These are phyloP conservation scores for Lymantria dispar DNA, from an alignment of 2,888 invertebrate species.

Conservation along the genomic window DNA sequence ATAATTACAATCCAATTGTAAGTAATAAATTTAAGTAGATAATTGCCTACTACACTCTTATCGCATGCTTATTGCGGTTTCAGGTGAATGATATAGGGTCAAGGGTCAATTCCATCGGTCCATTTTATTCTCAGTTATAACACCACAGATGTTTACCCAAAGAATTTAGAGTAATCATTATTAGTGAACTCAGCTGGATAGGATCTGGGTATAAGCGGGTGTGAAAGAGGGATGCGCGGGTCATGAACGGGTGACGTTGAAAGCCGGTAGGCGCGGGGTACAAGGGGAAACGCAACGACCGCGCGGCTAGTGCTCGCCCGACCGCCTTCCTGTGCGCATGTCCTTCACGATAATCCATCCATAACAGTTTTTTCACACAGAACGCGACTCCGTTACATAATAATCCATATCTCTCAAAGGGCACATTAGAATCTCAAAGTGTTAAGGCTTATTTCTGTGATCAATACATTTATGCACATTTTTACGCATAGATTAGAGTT, in stretches of 20 bases:
- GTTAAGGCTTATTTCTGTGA: conserved; percentile 80
- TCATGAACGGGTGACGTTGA: conserved; percentile 12
- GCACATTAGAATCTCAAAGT: conserved; percentile 62
- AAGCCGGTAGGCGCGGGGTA: conserved; percentile 33
- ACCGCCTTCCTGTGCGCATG: conserved; percentile 71
- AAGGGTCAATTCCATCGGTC: too few relatives aligned
- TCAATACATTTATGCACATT: conserved; percentile 76
- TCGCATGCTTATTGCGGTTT: too few relatives aligned
- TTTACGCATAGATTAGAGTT: conserved; percentile 72
- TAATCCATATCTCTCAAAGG: conserved; percentile 52
- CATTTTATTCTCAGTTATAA: too few relatives aligned
- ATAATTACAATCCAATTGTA: too few relatives aligned
- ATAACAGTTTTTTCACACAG: conserved; percentile 49
- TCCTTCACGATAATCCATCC: conserved; percentile 57
- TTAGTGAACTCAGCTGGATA: conserved; percentile 33
- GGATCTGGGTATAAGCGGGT: conserved; percentile 42
- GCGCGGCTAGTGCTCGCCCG: conserved; percentile 72
- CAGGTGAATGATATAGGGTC: too few relatives aligned
- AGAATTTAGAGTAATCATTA: too few relatives aligned
- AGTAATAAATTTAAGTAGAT: too few relatives aligned
- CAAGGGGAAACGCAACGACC: conserved; percentile 37
- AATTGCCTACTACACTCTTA: too few relatives aligned
- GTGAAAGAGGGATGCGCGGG: conserved; percentile 19
- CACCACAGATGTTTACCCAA: too few relatives aligned
- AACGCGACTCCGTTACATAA: conserved; percentile 76